Conservation (phyloP, 2,113 vertebrate species). For the Puma concolor region DNA sequence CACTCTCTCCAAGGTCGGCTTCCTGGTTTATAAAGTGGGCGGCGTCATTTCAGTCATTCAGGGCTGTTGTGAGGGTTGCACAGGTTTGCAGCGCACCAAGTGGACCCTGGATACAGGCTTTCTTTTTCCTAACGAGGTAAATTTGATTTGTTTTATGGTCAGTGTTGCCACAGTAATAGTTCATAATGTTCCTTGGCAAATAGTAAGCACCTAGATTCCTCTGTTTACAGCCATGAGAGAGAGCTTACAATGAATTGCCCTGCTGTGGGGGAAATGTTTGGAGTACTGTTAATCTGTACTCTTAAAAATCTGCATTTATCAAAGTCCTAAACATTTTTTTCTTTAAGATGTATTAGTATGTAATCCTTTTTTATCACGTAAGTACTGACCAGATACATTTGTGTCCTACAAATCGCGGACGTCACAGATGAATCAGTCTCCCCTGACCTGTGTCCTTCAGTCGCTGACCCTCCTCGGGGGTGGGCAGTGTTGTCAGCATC, state of each 20-base stretch:
- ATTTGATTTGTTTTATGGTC: neutral
- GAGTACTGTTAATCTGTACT: neutral
- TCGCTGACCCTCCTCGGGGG: neutral
- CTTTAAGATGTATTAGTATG: neutral
- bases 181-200: neutral
- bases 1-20: neutral
- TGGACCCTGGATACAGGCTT: neutral
- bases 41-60: neutral
- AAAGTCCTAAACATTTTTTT: neutral
- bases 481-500: neutral
- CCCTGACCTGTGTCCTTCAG: neutral
- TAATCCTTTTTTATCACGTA: neutral
- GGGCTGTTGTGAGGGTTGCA: neutral
- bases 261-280: neutral
- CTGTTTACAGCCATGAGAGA: neutral
- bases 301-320: neutral
- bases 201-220: neutral
- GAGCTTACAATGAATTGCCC: neutral
- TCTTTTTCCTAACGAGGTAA: slow-evolving; percentile 3
- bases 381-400: neutral
- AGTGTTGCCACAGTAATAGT: neutral
- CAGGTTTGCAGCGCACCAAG: neutral
- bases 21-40: neutral
- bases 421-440: neutral
- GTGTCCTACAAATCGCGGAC: neutral